Base-by-base conservation (phyloP, 2,797 vertebrate species). In the Scleropages formosus region DNA sequence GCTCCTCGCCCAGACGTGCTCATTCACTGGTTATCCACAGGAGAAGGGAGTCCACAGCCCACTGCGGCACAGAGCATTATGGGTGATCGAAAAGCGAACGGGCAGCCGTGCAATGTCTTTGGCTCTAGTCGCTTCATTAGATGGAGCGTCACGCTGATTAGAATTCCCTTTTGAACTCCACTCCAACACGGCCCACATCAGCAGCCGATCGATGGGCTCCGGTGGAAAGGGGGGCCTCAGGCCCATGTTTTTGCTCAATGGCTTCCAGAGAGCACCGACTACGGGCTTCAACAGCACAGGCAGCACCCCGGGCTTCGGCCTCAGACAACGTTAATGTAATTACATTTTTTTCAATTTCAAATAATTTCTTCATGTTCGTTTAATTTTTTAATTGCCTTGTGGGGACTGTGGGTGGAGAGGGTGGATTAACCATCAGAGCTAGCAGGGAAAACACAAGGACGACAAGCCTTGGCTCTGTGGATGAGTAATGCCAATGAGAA, bases 281-380 rank as follows among this genome's bases (percentile, higher is more conserved):
- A 39, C 31, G 39, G 74, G 77, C 72, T 75, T 70, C 78, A 76
- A 80, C 64, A 24, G 74, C 82, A 68, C 79, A 67, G 80, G 56
- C 77, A 75, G 73, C 62, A 80, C 82, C 79, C 74, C 73, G 18
- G 78, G 80, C 78, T 47, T 72, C 78, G 74, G 70, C 74, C 80
- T 68, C 75, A 82, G 77, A 80, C 84, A 80, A 75, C 73, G 72
- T 27, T 81, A 77, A 84, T 81, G 82, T 83, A 85, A 85, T 85
- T 82, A 81, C 74, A 81, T 76, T 77, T 74, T 77, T 20, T 51
- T 59, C 65, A 75, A 77, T 75, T 39, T 39, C 75, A 80, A 80
- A 79, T 80, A 60, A 76, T 79, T 79, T 81, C 74, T 73, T 78
- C 68, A 60, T 79, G 81, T 82, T 82, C 79, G 53, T 83, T 81